Evolutionary conservation across 2,888 invertebrate species (phyloP).

Genomic region (Craniophora ligustri): DNA sequence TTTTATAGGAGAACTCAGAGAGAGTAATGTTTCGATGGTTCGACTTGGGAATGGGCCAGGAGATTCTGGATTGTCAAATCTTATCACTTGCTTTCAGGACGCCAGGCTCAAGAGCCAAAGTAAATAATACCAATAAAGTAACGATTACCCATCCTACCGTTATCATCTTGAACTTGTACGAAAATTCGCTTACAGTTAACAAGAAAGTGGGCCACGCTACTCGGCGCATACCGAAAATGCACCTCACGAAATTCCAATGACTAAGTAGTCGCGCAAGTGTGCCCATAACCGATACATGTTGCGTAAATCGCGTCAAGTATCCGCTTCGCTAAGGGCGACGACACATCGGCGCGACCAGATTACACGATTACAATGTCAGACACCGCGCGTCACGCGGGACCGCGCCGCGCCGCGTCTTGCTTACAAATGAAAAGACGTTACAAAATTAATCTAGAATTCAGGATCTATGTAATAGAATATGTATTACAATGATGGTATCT

Average conservation of each 20-base stretch:
- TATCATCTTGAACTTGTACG: constrained; percentile 39
- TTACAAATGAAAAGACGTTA: constrained; percentile 21
- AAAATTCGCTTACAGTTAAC: constrained; percentile 49
- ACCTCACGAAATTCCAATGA: constrained; percentile 57
- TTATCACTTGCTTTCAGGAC: too few species aligned
- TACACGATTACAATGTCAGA: constrained; percentile 22
- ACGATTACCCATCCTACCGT: constrained; percentile 33
- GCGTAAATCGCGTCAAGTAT: constrained; percentile 41
- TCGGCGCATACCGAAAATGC: constrained; percentile 39
- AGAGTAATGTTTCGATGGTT: too few species aligned
- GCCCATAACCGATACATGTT: constrained; percentile 44
- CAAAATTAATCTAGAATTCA: constrained; percentile 15
- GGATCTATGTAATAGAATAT: constrained; percentile 14
- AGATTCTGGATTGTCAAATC: too few species aligned
- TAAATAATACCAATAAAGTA: constrained; percentile 3
- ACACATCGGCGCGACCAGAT: constrained; percentile 33
- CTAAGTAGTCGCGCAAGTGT: constrained; percentile 49
- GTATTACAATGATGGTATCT: constrained; percentile 10
- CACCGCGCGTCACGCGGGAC: constrained; percentile 22
- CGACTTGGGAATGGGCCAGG: too few species aligned
- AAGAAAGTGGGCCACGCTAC: constrained; percentile 46
- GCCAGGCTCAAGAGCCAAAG: too few species aligned
- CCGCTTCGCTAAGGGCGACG: constrained; percentile 46
- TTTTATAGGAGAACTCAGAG: too few species aligned
- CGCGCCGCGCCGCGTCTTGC: constrained; percentile 7